Evolutionary conservation across 2,113 vertebrate species (phyloP), one percentile per base, ranked within the genome.

Genomic region (Todiramphus saurophagus): DNA sequence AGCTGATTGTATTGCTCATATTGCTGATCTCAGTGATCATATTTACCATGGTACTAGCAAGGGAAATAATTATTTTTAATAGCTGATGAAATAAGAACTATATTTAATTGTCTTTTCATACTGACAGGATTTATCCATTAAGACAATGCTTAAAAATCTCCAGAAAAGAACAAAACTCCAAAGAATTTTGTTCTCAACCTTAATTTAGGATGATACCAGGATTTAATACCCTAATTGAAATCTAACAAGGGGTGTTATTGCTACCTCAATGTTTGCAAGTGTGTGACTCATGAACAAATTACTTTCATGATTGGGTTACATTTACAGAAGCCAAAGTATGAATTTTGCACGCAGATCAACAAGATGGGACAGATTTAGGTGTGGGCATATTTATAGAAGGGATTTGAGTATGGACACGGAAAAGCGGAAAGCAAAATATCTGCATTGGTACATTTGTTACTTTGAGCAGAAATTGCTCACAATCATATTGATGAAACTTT

Each of bases 301-400:
- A 76, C 74, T 96, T 96, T 97, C 95, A 97, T 86, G 96, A 83
- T 81, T 97, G 83, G 55, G 79, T 97, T 97, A 90, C 76, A 37
- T 96, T 98, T 96, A 93, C 93, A 97, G 63, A 97, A 98, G 94
- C 76, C 90, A 97, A 90, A 3, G 13, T 98, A 96, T 97, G 97
- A 98, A 98, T 98, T 97, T 97, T 98, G 94, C 94, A 96, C 93
- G 95, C 82, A 96, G 91, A 97, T 97, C 95, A 97, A 97, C 98
- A 98, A 98, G 97, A 98, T 95, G 90, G 94, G 88, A 96, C 97
- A 97, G 92, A 98, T 97, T 97, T 96, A 98, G 96, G 96, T 97
- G 98, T 97, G 96, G 92, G 86, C 59, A 66, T 96, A 96, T 96
- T 98, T 98, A 98, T 41, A 62, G 95, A 97, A 97, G 41, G 62